phyloP scores from a whole-genome alignment of 2,797 vertebrate genomes.

The Otolemur crassicaudatus region DNA sequence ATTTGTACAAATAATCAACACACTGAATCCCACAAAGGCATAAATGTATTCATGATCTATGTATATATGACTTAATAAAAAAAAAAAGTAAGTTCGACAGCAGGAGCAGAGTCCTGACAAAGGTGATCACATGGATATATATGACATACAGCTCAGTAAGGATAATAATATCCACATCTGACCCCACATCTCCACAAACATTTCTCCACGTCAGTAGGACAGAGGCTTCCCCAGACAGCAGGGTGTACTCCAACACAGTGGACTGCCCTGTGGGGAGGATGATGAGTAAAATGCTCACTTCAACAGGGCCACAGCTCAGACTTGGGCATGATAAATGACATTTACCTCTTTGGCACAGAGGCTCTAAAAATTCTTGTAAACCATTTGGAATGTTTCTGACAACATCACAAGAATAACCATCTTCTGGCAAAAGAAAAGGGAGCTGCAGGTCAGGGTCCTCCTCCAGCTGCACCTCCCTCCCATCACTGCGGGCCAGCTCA shows the following conservation, averaged over 20 bases:
- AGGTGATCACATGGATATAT: no score
- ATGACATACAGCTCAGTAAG: background rate
- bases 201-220: background rate
- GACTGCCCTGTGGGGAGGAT: fast-evolving
- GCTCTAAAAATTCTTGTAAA: slow-evolving; percentile 98
- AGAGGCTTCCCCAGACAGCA: background rate
- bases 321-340: fast-evolving
- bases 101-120: no score
- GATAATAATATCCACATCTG: no score
- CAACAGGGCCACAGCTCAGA: fast-evolving
- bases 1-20: no score
- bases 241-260: background rate
- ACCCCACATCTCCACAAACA: fast-evolving
- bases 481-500: slow-evolving; percentile 97
- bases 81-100: background rate
- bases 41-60: no score
- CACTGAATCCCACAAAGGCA: no score
- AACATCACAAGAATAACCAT: slow-evolving; percentile 98
- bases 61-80: background rate
- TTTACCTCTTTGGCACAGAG: slow-evolving; percentile 97
- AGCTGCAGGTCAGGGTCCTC: slow-evolving; percentile 98
- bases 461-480: slow-evolving; percentile 96
- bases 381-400: slow-evolving; percentile 97
- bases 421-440: slow-evolving; percentile 97
- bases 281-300: background rate